phyloP scores from a whole-genome alignment of 1,140 invertebrate species.

The Pseudachorutes palmiensis region DNA sequence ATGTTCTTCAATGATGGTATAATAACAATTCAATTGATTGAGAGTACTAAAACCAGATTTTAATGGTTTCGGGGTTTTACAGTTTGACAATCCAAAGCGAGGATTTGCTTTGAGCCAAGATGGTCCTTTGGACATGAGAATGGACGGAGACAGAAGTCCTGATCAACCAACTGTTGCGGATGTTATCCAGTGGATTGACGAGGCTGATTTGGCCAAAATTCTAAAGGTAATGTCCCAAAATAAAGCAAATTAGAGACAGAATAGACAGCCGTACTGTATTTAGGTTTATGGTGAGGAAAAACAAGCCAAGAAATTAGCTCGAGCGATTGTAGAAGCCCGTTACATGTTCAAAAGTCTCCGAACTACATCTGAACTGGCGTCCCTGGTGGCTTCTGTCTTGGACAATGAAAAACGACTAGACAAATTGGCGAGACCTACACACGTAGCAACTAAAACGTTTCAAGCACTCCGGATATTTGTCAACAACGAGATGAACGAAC shows the following conservation, averaged over 20 bases:
- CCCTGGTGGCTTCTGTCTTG: conserved; percentile 62
- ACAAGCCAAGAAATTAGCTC: conserved; percentile 72
- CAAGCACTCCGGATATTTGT: conserved; percentile 92
- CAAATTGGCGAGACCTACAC: conserved; percentile 62
- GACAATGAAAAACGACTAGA: conserved; percentile 53
- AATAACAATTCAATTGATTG: not conserved
- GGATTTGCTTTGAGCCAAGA: conserved; percentile 78
- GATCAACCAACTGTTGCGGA: conserved; percentile 72
- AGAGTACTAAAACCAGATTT: not conserved
- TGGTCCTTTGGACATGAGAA: conserved; percentile 90
- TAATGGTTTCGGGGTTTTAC: conserved; percentile 44
- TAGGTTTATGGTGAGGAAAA: conserved; percentile 82
- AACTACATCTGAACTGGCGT: conserved; percentile 73
- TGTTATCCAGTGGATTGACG: conserved; percentile 67
- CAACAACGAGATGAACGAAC: conserved; percentile 94
- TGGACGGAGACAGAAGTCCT: conserved; percentile 68
- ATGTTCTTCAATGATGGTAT: conserved; percentile 72
- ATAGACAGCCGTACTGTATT: too few species aligned
- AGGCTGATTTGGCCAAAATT: conserved; percentile 69
- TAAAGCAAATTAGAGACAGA: too few species aligned
- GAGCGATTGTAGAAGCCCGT: conserved; percentile 77
- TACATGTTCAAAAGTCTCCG: conserved; percentile 68
- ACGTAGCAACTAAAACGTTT: conserved; percentile 85
- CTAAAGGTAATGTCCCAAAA: conserved; percentile 59
- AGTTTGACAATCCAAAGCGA: conserved; percentile 68